These are phyloP conservation scores for Siniperca obscura DNA, from an alignment of 2,797 vertebrate genomes.

Conservation along the genomic window DNA sequence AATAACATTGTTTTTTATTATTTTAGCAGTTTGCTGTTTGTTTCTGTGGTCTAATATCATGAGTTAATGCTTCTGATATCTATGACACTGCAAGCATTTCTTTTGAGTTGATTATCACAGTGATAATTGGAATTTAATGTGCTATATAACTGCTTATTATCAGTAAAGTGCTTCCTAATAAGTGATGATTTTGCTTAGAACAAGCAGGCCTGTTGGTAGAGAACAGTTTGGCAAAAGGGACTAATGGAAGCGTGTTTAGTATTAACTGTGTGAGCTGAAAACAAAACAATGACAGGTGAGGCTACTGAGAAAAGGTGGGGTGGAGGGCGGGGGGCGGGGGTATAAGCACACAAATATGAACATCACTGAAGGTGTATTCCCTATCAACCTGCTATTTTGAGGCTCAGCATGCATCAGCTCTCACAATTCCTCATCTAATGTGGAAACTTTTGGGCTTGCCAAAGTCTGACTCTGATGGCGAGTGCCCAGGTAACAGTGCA, in stretches of 20 bases:
- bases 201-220: background rate
- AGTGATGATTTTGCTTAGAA: background rate
- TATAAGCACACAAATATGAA: background rate
- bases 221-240: background rate
- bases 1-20: background rate
- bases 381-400: slow-evolving; percentile 36
- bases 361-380: slow-evolving; percentile 32
- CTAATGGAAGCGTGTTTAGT: background rate
- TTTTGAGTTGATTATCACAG: slow-evolving; percentile 8
- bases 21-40: background rate
- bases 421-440: slow-evolving; percentile 65
- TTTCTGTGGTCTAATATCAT: background rate
- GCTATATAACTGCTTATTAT: background rate
- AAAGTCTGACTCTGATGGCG: slow-evolving; percentile 33
- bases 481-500: slow-evolving; percentile 49
- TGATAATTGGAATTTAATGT: slow-evolving; percentile 12
- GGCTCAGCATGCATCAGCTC: slow-evolving; percentile 38
- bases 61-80: background rate
- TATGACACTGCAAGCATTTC: background rate
- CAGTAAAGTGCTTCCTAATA: background rate
- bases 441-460: slow-evolving; percentile 70
- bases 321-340: background rate
- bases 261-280: background rate
- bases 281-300: background rate
- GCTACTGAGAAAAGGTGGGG: background rate